Percentiles rank a stretch among this genome's conserved stretches.
phyloP scores from a whole-genome alignment of 2,113 vertebrate genomes.

The Pachypanchax playfairii region DNA sequence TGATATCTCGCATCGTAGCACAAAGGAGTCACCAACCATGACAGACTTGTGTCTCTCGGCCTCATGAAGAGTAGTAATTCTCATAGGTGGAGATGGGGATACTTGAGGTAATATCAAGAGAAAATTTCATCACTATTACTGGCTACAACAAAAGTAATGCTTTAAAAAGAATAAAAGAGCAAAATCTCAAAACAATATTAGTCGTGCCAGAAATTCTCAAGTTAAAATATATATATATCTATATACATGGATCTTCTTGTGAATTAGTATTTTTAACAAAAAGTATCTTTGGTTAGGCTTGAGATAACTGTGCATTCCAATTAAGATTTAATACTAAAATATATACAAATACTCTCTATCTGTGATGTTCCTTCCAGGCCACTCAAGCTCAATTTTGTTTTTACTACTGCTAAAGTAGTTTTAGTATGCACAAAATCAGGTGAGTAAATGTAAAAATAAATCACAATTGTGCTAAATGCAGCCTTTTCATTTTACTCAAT shows the following conservation, averaged over 20 bases:
- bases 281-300: conserved; percentile 58
- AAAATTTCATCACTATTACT: conserved; percentile 73
- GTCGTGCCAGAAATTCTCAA: conserved; percentile 59
- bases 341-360: conserved; percentile 11
- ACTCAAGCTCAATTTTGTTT: conserved; percentile 43
- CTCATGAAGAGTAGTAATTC: conserved; percentile 64
- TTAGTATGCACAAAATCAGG: conserved; percentile 47
- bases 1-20: conserved; percentile 68
- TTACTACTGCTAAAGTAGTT: conserved; percentile 26
- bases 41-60: conserved; percentile 68
- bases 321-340: conserved; percentile 47
- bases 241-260: too few species aligned
- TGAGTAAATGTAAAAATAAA: conserved; percentile 50
- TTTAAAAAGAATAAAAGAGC: conserved; percentile 37
- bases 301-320: conserved; percentile 56
- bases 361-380: conserved; percentile 34
- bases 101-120: conserved; percentile 76
- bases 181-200: conserved; percentile 60
- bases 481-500: conserved; percentile 66
- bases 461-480: conserved; percentile 49
- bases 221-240: too few species aligned
- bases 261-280: conserved; percentile 55
- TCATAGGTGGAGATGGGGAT: conserved; percentile 76
- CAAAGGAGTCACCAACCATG: conserved; percentile 65
- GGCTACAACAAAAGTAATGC: conserved; percentile 29